Conservation (phyloP, 1,140 invertebrate genomes). For the Brachionus rotundiformis region DNA sequence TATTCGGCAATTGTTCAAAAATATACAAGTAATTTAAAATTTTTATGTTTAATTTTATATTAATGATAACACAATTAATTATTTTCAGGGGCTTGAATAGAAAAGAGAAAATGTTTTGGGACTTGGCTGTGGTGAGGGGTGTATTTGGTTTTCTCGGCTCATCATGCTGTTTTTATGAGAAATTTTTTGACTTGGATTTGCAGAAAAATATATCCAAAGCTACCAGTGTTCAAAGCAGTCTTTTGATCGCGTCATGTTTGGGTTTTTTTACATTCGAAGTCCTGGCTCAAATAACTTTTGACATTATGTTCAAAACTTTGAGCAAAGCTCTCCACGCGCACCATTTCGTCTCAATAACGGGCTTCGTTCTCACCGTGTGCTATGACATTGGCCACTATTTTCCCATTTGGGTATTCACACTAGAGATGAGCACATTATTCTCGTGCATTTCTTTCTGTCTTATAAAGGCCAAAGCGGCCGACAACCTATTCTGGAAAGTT, state of each 20-base stretch:
- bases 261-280: slow-evolving; percentile 61
- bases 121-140: slow-evolving; percentile 57
- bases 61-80: too few relatives aligned
- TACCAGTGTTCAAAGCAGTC: slow-evolving; percentile 55
- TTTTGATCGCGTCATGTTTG: slow-evolving; percentile 56
- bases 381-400: slow-evolving; percentile 56
- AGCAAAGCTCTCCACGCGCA: slow-evolving; percentile 58
- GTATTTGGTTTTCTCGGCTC: slow-evolving; percentile 58
- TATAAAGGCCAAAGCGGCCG: slow-evolving; percentile 57
- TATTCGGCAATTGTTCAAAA: neutral
- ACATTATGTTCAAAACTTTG: slow-evolving; percentile 56
- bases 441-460: slow-evolving; percentile 59
- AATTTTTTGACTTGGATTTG: slow-evolving; percentile 56
- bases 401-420: slow-evolving; percentile 56
- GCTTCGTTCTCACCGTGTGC: slow-evolving; percentile 55
- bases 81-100: slow-evolving; percentile 52
- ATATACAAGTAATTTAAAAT: slow-evolving; percentile 17
- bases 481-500: slow-evolving; percentile 57
- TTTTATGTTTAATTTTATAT: neutral
- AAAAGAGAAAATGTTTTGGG: slow-evolving; percentile 60
- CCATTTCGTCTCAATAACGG: slow-evolving; percentile 58
- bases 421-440: slow-evolving; percentile 61
- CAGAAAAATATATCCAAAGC: slow-evolving; percentile 56
- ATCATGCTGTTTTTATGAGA: slow-evolving; percentile 55
- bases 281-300: slow-evolving; percentile 56